Evolutionary conservation across 2,888 invertebrate genomes (phyloP).

Genomic region (Eueremaeus valkanovi): DNA sequence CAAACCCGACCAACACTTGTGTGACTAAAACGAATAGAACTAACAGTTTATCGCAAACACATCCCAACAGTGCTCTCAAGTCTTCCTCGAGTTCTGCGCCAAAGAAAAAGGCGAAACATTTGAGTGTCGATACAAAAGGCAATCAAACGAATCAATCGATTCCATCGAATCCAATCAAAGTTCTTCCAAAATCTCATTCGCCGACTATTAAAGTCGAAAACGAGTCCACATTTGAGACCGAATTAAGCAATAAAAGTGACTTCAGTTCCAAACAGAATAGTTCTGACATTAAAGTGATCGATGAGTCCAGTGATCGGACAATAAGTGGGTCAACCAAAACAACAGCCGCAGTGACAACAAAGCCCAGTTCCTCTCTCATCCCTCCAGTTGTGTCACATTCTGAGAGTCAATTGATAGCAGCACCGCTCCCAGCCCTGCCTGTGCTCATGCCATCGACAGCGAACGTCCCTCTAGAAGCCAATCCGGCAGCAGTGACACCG

Average conservation of each 20-base stretch:
- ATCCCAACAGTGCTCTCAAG: background rate
- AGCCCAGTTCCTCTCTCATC: background rate
- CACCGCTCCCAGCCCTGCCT: slow-evolving; percentile 5
- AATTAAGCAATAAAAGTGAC: background rate
- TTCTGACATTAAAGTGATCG: background rate
- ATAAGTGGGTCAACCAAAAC: background rate
- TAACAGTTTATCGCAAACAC: background rate
- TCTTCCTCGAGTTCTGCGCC: background rate
- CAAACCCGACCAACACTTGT: background rate
- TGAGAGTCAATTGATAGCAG: slow-evolving; percentile 7
- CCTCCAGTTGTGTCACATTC: background rate
- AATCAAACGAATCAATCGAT: slow-evolving; percentile 12
- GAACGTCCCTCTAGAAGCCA: background rate
- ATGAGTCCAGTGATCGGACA: background rate
- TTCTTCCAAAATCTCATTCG: background rate
- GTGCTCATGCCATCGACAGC: background rate
- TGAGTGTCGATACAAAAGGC: background rate
- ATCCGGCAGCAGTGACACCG: background rate
- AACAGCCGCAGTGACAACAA: background rate
- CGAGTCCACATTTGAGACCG: background rate
- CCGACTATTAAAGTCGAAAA: background rate
- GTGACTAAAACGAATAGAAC: background rate
- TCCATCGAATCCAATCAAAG: background rate
- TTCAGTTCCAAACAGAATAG: background rate
- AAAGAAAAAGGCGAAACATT: slow-evolving; percentile 10